phyloP scores from a whole-genome alignment of 2,888 invertebrate species.

The Metacarcinus magister region DNA sequence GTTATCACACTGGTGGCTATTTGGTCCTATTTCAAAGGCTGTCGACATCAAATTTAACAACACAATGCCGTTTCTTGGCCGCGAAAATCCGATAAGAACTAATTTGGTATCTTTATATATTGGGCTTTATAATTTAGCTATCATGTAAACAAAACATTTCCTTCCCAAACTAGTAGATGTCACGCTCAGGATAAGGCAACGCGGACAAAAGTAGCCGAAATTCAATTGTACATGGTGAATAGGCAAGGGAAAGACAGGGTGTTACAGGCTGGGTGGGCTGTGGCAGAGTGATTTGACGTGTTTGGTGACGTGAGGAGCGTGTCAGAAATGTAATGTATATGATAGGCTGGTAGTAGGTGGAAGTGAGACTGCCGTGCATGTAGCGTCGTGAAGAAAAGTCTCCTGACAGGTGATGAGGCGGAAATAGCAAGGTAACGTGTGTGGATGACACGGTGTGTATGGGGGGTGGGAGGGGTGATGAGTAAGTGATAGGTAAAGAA shows the following conservation, averaged over 20 bases:
- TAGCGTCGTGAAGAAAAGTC: neutral
- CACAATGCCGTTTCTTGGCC: neutral
- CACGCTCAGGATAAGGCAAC: neutral
- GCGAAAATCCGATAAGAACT: conserved; percentile 7
- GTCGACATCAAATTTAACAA: conserved; percentile 20
- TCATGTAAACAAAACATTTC: neutral
- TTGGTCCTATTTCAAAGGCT: neutral
- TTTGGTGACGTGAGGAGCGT: neutral
- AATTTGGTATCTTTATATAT: neutral
- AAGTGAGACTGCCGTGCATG: neutral
- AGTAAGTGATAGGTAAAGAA: neutral
- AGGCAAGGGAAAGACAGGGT: neutral
- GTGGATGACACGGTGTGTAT: neutral
- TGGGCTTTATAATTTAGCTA: neutral
- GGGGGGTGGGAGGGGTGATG: neutral
- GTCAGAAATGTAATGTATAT: neutral
- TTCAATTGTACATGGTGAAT: neutral
- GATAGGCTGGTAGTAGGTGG: neutral
- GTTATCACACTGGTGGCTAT: neutral
- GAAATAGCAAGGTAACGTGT: neutral
- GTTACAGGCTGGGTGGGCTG: neutral
- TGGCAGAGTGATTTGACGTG: neutral
- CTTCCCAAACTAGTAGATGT: neutral
- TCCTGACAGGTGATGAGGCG: neutral
- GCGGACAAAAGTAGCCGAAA: neutral